Conservation (phyloP, 2,113 vertebrate genomes). For the Jaculus jaculus region DNA sequence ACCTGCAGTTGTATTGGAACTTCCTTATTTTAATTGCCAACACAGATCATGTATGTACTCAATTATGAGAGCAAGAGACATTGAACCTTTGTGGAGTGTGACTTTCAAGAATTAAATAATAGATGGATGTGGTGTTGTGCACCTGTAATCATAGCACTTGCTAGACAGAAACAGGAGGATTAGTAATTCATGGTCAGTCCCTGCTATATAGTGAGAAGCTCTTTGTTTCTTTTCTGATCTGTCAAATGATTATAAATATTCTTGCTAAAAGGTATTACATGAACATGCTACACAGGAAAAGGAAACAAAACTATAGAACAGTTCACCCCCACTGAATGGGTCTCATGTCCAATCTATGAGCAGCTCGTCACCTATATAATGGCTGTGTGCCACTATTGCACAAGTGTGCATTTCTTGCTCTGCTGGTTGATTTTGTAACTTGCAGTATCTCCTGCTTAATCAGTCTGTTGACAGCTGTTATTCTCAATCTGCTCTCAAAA, state of each 20-base stretch:
- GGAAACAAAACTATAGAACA: neutral
- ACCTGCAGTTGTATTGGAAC: neutral
- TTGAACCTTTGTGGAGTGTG: neutral
- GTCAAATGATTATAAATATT: neutral
- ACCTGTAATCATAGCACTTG: neutral
- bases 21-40: neutral
- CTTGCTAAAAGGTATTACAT: neutral
- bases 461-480: too few species aligned
- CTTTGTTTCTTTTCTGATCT: neutral
- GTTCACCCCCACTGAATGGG: too few species aligned
- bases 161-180: neutral
- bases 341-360: too few species aligned
- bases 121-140: too few species aligned
- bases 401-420: too few species aligned
- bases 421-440: too few species aligned
- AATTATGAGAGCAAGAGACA: neutral
- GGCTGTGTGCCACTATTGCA: too few species aligned
- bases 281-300: neutral
- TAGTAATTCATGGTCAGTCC: neutral
- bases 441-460: too few species aligned
- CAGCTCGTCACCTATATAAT: too few species aligned
- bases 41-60: too few species aligned
- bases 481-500: too few species aligned
- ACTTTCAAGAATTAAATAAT: neutral
- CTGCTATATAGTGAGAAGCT: neutral